phyloP scores from a whole-genome alignment of 2,888 invertebrate species.

The Oscheius sp. region DNA sequence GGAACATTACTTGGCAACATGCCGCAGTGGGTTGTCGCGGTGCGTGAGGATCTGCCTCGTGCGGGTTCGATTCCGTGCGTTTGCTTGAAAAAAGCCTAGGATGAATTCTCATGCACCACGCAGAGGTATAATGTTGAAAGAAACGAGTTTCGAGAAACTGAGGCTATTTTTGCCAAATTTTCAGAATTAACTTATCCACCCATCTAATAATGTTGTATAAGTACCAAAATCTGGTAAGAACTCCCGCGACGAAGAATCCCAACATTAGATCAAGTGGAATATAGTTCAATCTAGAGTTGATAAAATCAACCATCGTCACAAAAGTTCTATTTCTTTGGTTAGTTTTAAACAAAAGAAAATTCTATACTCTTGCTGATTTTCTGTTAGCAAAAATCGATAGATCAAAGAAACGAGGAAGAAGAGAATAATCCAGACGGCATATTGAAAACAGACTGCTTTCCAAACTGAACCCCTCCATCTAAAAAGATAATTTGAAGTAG shows the following conservation, averaged over 20 bases:
- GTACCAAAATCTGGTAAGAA: slow-evolving; percentile 52
- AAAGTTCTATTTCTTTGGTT: slow-evolving; percentile 39
- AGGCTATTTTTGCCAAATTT: too few species aligned
- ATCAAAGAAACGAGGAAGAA: slow-evolving; percentile 50
- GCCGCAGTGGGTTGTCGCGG: slow-evolving; percentile 19
- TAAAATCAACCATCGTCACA: slow-evolving; percentile 41
- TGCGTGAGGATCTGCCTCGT: background rate
- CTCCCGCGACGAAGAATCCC: slow-evolving; percentile 63
- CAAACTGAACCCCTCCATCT: slow-evolving; percentile 64
- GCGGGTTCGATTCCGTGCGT: slow-evolving; percentile 3
- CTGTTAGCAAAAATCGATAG: slow-evolving; percentile 49
- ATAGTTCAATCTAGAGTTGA: slow-evolving; percentile 41
- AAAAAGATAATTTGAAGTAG: background rate
- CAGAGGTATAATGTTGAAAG: slow-evolving; percentile 25
- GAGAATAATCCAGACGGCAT: slow-evolving; percentile 54
- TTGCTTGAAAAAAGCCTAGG: background rate
- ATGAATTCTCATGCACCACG: slow-evolving; percentile 20
- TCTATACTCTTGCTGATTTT: slow-evolving; percentile 33
- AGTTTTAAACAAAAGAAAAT: slow-evolving; percentile 34
- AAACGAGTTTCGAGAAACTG: slow-evolving; percentile 15
- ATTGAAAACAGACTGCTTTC: slow-evolving; percentile 63
- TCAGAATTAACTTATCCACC: slow-evolving; percentile 56
- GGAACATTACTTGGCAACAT: background rate
- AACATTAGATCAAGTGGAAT: slow-evolving; percentile 56
- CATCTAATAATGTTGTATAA: slow-evolving; percentile 57